Evolutionary conservation across 2,888 invertebrate species (phyloP), one percentile per base, ranked within the genome.

Genomic region (Leptinotarsa haldemani): DNA sequence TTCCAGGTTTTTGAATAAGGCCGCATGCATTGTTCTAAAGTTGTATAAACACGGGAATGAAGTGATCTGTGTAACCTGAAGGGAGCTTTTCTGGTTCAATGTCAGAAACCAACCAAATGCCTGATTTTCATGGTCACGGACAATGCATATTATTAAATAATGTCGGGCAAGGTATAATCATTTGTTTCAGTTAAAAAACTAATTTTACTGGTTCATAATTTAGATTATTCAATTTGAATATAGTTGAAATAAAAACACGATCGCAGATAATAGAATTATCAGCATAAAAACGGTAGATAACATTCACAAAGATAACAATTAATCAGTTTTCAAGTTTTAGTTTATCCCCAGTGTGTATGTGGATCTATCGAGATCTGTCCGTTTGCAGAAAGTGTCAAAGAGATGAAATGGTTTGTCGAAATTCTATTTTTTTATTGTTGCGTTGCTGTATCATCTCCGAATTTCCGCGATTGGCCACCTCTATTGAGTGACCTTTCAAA

Each of bases 281-380:
- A n/a, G n/a, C 61, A 40, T n/a, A 61, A 61, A 61, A 61, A 4
- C 25, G 61, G 2, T 15, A 30, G 61, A 61, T 61, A 61, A 61
- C 61, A 30, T 61, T 61, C 61, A 61, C 16, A 25, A 30, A 61
- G 61, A 61, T 61, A 61, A 61, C 61, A 61, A 61, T 22, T 56
- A 22, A 61, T 61, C 61, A 61, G 30, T n/a, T 61, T 61, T 61
- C 9, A n/a, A 61, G 7, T 30, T 30, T n/a, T 12, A 61, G 30
- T 61, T 61, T n/a, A 61, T 30, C 30, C 30, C 30, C 61, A 61
- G 61, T 30, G n/a, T 61, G 61, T 61, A 18, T 12, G 61, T 7
- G 40, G 61, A 30, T 25, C 40, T 61, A 30, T 30, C 30, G 61
- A n/a, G 25, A n/a, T 16, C 40, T 30, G 40, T 30, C 16, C n/a